Conservation (phyloP, 1,140 invertebrate species). For the Ruditapes philippinarum region DNA sequence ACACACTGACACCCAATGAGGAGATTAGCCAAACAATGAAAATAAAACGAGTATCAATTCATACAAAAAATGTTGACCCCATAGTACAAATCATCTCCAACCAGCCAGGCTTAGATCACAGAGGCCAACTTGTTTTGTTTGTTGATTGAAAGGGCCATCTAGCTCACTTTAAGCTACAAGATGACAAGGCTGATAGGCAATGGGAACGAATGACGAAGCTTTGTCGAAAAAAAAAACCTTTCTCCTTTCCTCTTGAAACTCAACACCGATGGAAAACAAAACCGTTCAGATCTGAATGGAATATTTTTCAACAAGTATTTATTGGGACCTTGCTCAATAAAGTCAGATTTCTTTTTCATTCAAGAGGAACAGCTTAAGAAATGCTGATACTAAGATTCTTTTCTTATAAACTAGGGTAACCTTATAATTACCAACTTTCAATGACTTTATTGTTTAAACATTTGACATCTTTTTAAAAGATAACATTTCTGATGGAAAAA, state of each 20-base stretch:
- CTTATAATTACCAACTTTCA: conserved; percentile 38
- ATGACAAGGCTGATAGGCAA: conserved; percentile 19
- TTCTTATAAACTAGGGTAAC: neutral
- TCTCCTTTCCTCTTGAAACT: conserved; percentile 36
- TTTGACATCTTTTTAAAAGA: neutral
- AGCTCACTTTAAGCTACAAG: neutral
- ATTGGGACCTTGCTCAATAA: conserved; percentile 28
- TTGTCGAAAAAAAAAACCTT: conserved; percentile 44
- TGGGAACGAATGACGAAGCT: neutral
- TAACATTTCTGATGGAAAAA: neutral
- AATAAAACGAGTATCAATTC: conserved; percentile 38
- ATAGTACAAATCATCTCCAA: conserved; percentile 5
- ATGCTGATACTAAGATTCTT: neutral
- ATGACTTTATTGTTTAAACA: conserved; percentile 21
- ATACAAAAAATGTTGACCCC: conserved; percentile 32
- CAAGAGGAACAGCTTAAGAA: conserved; percentile 1
- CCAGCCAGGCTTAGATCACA: conserved; percentile 27
- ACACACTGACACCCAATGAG: neutral
- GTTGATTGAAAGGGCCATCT: neutral
- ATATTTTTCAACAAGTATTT: neutral
- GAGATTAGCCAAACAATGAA: conserved; percentile 39
- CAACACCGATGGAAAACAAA: conserved; percentile 11
- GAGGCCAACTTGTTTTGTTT: conserved; percentile 29
- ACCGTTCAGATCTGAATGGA: neutral
- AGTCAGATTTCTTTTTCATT: conserved; percentile 3